These are phyloP conservation scores for Anoura caudifer DNA, from an alignment of 2,113 vertebrate genomes.

Conservation along the genomic window DNA sequence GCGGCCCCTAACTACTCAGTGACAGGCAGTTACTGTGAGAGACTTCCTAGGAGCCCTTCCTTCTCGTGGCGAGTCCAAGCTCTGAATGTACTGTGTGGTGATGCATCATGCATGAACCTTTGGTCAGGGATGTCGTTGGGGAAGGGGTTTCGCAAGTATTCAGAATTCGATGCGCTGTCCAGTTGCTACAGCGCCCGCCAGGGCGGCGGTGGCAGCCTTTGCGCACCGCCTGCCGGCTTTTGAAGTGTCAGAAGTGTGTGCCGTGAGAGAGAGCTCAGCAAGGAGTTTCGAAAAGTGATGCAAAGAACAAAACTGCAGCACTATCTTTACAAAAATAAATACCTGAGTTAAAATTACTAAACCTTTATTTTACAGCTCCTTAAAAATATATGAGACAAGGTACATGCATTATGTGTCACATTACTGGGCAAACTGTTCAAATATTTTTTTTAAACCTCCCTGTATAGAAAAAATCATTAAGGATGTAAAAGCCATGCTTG, in stretches of 20 bases:
- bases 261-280: conserved; percentile 79
- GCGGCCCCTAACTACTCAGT: conserved; percentile 82
- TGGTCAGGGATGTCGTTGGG: conserved; percentile 85
- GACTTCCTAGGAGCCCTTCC: conserved; percentile 84
- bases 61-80: conserved; percentile 82
- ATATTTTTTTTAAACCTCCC: conserved; percentile 89
- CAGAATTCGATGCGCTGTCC: conserved; percentile 82
- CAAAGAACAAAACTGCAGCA: conserved; percentile 82
- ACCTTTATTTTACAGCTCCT: conserved; percentile 82
- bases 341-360: conserved; percentile 79
- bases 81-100: conserved; percentile 91
- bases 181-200: conserved; percentile 85
- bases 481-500: conserved; percentile 97
- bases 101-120: conserved; percentile 90
- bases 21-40: conserved; percentile 89
- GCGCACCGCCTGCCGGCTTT: conserved; percentile 84
- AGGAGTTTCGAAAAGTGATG: conserved; percentile 79
- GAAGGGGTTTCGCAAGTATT: conserved; percentile 86
- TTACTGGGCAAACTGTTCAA: conserved; percentile 90
- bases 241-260: conserved; percentile 82
- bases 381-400: conserved; percentile 83
- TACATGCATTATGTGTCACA: conserved; percentile 92
- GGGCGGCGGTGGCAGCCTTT: conserved; percentile 83
- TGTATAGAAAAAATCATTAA: conserved; percentile 90
- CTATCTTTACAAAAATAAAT: conserved; percentile 75